Percentiles rank a stretch among this genome's conserved stretches.
Conservation (phyloP, 2,888 invertebrate species). For the Drosophila flavopinicola region DNA sequence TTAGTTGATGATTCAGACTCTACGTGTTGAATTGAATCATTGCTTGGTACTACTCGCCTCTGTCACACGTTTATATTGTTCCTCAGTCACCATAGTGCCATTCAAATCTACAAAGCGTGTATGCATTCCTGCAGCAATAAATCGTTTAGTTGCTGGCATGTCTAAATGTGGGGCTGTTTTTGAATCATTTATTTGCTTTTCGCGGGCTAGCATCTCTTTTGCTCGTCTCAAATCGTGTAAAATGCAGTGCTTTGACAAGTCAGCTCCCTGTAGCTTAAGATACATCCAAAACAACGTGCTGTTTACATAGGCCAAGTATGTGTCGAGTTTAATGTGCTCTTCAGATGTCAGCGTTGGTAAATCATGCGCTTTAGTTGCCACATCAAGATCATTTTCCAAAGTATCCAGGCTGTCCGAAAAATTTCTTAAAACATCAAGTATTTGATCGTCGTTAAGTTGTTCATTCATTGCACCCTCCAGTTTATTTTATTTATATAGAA, state of each 20-base stretch:
- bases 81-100: slow-evolving; percentile 37
- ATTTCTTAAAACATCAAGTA: slow-evolving; percentile 12
- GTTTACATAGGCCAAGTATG: slow-evolving; percentile 48
- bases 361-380: slow-evolving; percentile 14
- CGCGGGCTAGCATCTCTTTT: slow-evolving; percentile 52
- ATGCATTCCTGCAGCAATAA: slow-evolving; percentile 60
- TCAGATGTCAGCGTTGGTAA: slow-evolving; percentile 15
- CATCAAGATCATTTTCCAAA: slow-evolving; percentile 52
- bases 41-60: neutral
- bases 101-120: slow-evolving; percentile 49
- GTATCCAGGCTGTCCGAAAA: slow-evolving; percentile 36
- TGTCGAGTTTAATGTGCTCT: slow-evolving; percentile 58
- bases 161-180: slow-evolving; percentile 46
- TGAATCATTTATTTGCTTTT: slow-evolving; percentile 45
- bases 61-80: slow-evolving; percentile 23
- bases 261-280: slow-evolving; percentile 50
- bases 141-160: slow-evolving; percentile 55
- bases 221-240: slow-evolving; percentile 49
- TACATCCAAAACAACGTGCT: slow-evolving; percentile 65
- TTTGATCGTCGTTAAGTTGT: slow-evolving; percentile 7
- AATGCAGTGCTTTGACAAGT: slow-evolving; percentile 58
- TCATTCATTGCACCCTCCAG: too few species aligned
- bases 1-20: too few species aligned
- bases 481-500: too few species aligned
- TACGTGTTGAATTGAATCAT: too few species aligned